Conservation (phyloP, 2,113 vertebrate species). For the Dipodomys ordii region DNA sequence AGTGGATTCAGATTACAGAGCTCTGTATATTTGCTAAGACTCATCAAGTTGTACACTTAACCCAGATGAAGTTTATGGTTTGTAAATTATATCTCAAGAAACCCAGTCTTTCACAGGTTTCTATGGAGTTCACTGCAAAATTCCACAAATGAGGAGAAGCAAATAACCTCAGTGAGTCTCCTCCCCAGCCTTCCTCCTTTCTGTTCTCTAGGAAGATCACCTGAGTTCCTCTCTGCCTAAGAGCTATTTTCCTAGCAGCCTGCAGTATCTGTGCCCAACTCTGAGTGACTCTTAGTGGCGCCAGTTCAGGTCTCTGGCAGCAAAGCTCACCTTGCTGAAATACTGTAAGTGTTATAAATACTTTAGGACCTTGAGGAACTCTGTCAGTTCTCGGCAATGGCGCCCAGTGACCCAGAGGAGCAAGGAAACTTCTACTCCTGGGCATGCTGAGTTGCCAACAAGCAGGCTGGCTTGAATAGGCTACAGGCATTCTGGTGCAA, state of each 20-base stretch:
- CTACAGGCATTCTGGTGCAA: background rate
- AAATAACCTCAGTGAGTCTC: background rate
- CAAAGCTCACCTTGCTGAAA: slow-evolving; percentile 71
- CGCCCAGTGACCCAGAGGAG: slow-evolving; percentile 14
- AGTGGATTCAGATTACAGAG: background rate
- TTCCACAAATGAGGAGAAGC: background rate
- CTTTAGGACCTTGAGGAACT: slow-evolving; percentile 55
- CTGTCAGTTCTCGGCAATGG: background rate
- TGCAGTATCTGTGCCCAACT: background rate
- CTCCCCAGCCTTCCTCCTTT: background rate
- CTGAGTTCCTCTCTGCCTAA: background rate
- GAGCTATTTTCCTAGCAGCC: background rate
- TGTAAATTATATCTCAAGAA: background rate
- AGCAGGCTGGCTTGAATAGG: background rate
- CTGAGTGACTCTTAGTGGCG: background rate
- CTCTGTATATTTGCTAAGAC: background rate
- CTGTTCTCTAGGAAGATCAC: background rate
- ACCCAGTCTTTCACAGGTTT: background rate
- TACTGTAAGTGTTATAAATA: slow-evolving; percentile 72
- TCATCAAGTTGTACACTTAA: background rate
- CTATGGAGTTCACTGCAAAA: background rate
- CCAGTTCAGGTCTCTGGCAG: background rate
- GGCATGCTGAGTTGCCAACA: background rate
- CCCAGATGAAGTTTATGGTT: background rate
- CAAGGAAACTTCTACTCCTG: slow-evolving; percentile 50